Evolutionary conservation across 2,888 invertebrate genomes (phyloP).

Genomic region (Tryphoninae sp.): DNA sequence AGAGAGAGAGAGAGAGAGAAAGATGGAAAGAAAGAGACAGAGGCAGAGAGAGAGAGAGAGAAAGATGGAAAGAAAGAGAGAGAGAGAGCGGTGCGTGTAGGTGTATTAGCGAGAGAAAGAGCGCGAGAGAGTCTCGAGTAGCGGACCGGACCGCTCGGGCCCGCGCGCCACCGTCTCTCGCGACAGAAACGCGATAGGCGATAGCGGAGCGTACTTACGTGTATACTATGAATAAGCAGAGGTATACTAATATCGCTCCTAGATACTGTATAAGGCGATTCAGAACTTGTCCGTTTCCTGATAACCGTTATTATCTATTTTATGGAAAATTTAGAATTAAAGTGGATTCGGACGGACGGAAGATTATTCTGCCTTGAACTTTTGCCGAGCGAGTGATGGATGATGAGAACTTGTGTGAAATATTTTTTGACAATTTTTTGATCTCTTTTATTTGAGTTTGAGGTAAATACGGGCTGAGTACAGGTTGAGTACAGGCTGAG

Average conservation of each 20-base stretch:
- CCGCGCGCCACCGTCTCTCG: slow-evolving; percentile 57
- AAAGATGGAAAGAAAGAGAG: slow-evolving; percentile 59
- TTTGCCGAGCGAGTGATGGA: background rate
- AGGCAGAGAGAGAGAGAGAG: slow-evolving; percentile 57
- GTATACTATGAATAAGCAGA: slow-evolving; percentile 42
- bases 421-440: background rate
- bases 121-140: slow-evolving; percentile 59
- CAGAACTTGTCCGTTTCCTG: background rate
- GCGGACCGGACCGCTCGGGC: slow-evolving; percentile 45
- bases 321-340: background rate
- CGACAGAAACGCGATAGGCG: slow-evolving; percentile 61
- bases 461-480: background rate
- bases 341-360: background rate
- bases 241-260: slow-evolving; percentile 40
- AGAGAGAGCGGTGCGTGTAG: slow-evolving; percentile 66
- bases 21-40: slow-evolving; percentile 61
- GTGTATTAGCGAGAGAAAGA: slow-evolving; percentile 66
- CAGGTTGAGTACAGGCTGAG: background rate
- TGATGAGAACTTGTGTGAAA: background rate
- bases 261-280: slow-evolving; percentile 5
- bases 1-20: slow-evolving; percentile 57
- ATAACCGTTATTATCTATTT: background rate
- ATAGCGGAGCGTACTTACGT: slow-evolving; percentile 46
- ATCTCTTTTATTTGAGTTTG: no score
- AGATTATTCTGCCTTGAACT: background rate